Evolutionary conservation across 2,113 vertebrate species (phyloP), one percentile per base, ranked within the genome.

Genomic region (Melozone crissalis): DNA sequence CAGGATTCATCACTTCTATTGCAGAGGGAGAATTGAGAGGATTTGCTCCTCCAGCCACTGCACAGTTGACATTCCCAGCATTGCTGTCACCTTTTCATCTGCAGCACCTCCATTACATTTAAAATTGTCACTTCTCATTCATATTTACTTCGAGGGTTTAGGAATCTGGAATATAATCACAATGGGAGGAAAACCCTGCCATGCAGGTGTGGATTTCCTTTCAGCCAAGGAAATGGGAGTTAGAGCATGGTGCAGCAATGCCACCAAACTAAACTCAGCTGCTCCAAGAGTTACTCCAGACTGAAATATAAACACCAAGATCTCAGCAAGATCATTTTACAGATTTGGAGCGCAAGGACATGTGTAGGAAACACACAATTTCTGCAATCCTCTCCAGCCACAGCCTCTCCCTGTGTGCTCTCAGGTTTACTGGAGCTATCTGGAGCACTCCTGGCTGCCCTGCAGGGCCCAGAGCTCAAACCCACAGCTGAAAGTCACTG

Each of bases 161-260:
- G 58, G 63, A 59, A 69, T 68, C 43, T 26, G 41, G 37, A 61
- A 33, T 69, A 27, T 3, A 47, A 59, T 28, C 35, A 24, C 11
- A 58, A 13, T 11, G 63, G 58, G 68, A 69, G 67, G 75, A 9
- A 13, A 7, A 37, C 47, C 55, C 28, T 41, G 28, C 27, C 30
- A 16, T 5, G 15, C 51, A 78, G 33, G 43, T 35, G 5, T 13
- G 76, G 68, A 31, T 91, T 89, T 66, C 31, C n/a, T 68, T 52
- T 23, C 84, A 67, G 52, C 28, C 13, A 13, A 24, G 89, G 51
- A 85, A 21, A 9, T 18, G 49, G 30, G 63, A 62, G 20, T 6
- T 5, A 5, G 19, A 28, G 31, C 37, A 35, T 0, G 0, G 59
- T 3, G 37, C 35, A 80, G 43, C 47, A 78, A 28, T 0, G 4